Percentiles rank a stretch among this genome's conserved stretches.
Conservation (phyloP, 92 coral and sea anemone species). For the Chrysogorgia sp. region DNA sequence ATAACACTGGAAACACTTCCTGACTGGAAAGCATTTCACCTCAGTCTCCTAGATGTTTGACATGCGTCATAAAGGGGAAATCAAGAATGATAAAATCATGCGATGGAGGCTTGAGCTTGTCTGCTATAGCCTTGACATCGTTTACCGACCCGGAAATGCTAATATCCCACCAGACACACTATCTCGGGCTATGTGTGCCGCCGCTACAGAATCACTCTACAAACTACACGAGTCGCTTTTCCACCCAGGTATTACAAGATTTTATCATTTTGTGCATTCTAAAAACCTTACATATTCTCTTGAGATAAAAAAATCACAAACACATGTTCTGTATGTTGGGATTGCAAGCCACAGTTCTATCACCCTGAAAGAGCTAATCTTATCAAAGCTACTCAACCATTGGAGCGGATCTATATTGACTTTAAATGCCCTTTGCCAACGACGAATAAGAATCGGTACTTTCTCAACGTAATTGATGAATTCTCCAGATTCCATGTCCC, state of each 20-base stretch:
- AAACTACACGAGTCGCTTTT: constrained; percentile 54
- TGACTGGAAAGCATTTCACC: constrained; percentile 41
- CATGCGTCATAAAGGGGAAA: constrained; percentile 49
- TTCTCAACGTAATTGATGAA: too few species aligned
- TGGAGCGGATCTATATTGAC: too few species aligned
- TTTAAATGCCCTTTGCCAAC: too few species aligned
- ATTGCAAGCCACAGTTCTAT: constrained; percentile 58
- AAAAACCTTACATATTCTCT: constrained; percentile 44
- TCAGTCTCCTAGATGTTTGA: constrained; percentile 59
- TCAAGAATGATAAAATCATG: constrained; percentile 58
- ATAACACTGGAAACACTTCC: constrained; percentile 34
- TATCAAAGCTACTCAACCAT: too few species aligned
- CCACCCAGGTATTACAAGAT: constrained; percentile 48
- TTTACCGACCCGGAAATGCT: constrained; percentile 58
- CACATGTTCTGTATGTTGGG: too few species aligned
- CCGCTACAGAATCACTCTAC: constrained; percentile 38
- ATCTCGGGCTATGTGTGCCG: constrained; percentile 56
- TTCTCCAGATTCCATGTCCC: constrained; percentile 41
- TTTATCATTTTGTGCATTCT: constrained; percentile 34
- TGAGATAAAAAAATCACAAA: constrained; percentile 52
- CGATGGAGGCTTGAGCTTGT: constrained; percentile 55
- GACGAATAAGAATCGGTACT: too few species aligned
- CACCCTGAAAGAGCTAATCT: constrained; percentile 28
- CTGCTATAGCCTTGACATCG: constrained; percentile 62
- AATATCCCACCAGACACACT: constrained; percentile 58